Evolutionary conservation across 2,888 invertebrate species (phyloP).

Genomic region (Plebejus melissa): DNA sequence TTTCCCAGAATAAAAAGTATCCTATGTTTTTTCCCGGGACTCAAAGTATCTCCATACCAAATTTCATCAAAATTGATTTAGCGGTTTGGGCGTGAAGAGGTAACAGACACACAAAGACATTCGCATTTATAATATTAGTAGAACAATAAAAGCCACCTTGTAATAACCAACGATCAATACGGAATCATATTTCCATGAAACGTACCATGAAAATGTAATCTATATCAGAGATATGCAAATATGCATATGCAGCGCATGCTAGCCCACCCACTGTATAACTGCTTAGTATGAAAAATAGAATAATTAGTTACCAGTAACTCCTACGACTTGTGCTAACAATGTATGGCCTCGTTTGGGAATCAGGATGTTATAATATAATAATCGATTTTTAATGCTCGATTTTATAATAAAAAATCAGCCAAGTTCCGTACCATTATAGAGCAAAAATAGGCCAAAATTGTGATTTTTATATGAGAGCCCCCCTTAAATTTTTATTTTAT

Average conservation of each 20-base stretch:
- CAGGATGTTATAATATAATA: neutral
- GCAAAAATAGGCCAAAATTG: too few species aligned
- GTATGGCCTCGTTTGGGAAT: neutral
- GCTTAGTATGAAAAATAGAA: conserved; percentile 1
- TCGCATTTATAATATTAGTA: neutral
- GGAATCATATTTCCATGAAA: conserved; percentile 5
- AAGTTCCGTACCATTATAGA: too few species aligned
- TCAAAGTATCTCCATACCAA: too few species aligned
- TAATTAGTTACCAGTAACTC: neutral
- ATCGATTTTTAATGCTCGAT: too few species aligned
- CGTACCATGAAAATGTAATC: conserved; percentile 12
- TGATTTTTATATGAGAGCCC: too few species aligned
- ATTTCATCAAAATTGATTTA: too few species aligned
- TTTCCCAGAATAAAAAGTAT: too few species aligned
- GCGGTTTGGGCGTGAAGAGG: too few species aligned
- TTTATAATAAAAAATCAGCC: too few species aligned
- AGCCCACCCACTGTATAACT: conserved; percentile 14
- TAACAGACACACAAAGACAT: too few species aligned
- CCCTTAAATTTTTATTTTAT: too few species aligned
- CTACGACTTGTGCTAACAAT: neutral
- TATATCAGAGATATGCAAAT: conserved; percentile 20
- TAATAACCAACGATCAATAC: neutral
- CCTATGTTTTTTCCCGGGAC: too few species aligned
- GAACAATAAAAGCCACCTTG: neutral
- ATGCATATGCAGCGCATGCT: neutral